Evolutionary conservation across 2,113 vertebrate species (phyloP).

Genomic region (Butorides virescens): DNA sequence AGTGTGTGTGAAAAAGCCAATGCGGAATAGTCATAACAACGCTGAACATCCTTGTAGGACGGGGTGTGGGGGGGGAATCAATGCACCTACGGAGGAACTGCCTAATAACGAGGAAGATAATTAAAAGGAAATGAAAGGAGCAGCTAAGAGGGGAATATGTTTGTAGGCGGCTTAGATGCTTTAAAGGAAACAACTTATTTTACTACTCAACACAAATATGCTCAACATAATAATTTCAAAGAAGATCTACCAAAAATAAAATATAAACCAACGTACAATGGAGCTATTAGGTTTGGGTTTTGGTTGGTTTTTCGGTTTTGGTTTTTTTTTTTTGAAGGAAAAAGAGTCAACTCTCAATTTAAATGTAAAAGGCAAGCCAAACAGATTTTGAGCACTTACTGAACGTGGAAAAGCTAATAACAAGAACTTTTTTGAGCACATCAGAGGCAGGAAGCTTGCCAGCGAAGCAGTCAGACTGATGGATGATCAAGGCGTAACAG

Average conservation of each 20-base stretch:
- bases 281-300: neutral
- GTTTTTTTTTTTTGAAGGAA: neutral
- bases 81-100: neutral
- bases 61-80: neutral
- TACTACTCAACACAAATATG: slow-evolving; percentile 2
- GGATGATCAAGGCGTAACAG: slow-evolving; percentile 12
- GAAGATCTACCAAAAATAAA: neutral
- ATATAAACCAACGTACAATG: neutral
- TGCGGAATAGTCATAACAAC: neutral
- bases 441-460: slow-evolving; percentile 35
- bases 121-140: slow-evolving; percentile 53
- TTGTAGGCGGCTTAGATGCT: neutral
- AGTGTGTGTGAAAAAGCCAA: neutral
- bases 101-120: slow-evolving; percentile 7
- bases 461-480: slow-evolving; percentile 25
- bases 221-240: neutral
- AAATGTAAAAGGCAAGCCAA: neutral
- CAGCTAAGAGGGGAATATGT: neutral
- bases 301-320: too few species aligned
- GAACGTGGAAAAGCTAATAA: neutral
- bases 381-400: neutral
- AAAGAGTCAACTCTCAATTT: neutral
- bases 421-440: neutral
- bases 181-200: slow-evolving; percentile 20
- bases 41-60: neutral